Evolutionary conservation across 2,797 vertebrate species (phyloP).

Genomic region (Falco cherrug): DNA sequence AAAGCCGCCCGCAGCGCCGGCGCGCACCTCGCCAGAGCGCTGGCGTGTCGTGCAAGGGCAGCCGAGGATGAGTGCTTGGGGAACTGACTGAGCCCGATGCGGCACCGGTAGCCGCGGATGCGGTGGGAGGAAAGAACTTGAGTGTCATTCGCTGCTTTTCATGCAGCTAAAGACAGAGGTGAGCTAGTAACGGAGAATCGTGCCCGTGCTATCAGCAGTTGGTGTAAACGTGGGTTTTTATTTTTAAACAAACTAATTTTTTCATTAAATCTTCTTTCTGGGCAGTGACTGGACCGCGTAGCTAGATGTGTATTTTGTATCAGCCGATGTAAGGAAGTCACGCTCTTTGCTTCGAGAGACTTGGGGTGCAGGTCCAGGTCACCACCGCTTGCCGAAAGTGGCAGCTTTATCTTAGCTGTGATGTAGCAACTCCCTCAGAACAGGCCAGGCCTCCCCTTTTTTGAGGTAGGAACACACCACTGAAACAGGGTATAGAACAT

Average conservation of each 20-base stretch:
- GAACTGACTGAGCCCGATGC: neutral
- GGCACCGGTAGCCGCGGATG: rapidly evolving
- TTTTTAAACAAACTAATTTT: neutral
- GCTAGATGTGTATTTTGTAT: neutral
- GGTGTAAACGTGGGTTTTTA: neutral
- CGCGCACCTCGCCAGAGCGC: too few relatives aligned
- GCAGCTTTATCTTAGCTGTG: neutral
- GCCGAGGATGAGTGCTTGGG: neutral
- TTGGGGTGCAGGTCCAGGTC: neutral
- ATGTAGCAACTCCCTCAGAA: neutral
- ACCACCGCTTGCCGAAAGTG: neutral
- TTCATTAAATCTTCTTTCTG: neutral
- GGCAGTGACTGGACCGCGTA: neutral
- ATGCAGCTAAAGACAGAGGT: neutral
- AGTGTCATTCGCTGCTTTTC: neutral
- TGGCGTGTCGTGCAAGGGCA: rapidly evolving
- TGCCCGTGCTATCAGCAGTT: neutral
- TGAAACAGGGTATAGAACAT: neutral
- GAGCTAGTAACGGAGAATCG: neutral
- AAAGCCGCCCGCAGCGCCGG: neutral
- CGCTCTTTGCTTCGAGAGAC: neutral
- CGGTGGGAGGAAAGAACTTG: neutral
- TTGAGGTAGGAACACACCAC: rapidly evolving
- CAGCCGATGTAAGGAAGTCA: neutral
- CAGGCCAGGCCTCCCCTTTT: neutral